Evolutionary conservation across 2,797 vertebrate species (phyloP).

Genomic region (Triplophysa yarkandensis): DNA sequence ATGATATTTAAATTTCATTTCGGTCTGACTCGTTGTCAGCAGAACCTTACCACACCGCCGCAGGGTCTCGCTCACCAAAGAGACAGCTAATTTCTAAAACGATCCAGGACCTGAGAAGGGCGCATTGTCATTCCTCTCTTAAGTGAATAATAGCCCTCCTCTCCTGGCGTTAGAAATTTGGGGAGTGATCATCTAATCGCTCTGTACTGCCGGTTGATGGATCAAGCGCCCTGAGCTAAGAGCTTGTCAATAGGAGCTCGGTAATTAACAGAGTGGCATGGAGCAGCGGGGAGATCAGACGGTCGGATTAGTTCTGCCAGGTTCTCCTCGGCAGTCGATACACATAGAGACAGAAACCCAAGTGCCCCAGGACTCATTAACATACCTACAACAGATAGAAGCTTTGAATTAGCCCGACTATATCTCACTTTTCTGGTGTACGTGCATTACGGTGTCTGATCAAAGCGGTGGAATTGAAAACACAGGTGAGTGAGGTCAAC

Average conservation of each 20-base stretch:
- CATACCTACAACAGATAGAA: slow-evolving; percentile 61
- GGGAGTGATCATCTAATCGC: slow-evolving; percentile 62
- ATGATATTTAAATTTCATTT: background rate
- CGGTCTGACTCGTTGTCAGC: background rate
- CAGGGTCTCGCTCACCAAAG: background rate
- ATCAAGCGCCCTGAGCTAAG: slow-evolving; percentile 55
- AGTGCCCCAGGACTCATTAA: slow-evolving; percentile 54
- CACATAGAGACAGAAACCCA: slow-evolving; percentile 49
- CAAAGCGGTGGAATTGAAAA: background rate
- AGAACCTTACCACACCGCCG: background rate
- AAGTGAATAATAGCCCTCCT: slow-evolving; percentile 56
- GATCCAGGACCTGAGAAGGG: slow-evolving; percentile 51
- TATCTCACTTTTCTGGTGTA: slow-evolving; percentile 24
- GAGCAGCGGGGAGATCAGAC: slow-evolving; percentile 64
- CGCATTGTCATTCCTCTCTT: slow-evolving; percentile 54
- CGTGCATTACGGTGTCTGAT: background rate
- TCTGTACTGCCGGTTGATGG: slow-evolving; percentile 58
- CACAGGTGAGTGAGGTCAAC: background rate
- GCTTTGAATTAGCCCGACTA: slow-evolving; percentile 34
- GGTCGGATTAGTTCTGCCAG: slow-evolving; percentile 65
- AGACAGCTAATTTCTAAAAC: slow-evolving; percentile 51
- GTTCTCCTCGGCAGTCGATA: slow-evolving; percentile 62
- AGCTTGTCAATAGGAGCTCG: slow-evolving; percentile 64
- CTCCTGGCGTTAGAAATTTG: slow-evolving; percentile 57
- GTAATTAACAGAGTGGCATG: slow-evolving; percentile 68